These are phyloP conservation scores for Gorsachius goisagi DNA, from an alignment of 2,113 vertebrate species.

Conservation along the genomic window DNA sequence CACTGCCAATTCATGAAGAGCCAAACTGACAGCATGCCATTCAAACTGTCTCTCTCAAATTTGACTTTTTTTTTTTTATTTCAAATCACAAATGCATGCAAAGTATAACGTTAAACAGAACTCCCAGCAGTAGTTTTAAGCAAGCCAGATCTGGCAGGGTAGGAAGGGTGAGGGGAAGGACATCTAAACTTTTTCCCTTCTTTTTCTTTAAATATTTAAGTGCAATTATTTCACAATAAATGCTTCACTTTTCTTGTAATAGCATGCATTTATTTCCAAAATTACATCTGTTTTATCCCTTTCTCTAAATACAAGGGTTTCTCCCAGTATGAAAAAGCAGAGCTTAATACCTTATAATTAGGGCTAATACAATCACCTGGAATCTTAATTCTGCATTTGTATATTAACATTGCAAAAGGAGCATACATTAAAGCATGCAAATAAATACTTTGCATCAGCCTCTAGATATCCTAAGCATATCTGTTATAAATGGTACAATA, in stretches of 20 bases:
- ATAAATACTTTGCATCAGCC: neutral
- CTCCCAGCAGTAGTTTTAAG: slow-evolving; percentile 53
- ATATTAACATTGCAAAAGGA: neutral
- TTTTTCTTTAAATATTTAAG: neutral
- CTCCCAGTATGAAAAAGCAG: neutral
- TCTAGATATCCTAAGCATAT: slow-evolving; percentile 18
- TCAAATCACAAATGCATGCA: slow-evolving; percentile 87
- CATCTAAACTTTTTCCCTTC: neutral
- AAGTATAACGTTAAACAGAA: slow-evolving; percentile 78
- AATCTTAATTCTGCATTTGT: neutral
- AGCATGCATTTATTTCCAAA: neutral
- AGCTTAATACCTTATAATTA: neutral
- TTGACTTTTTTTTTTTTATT: slow-evolving; percentile 55
- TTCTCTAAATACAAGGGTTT: neutral
- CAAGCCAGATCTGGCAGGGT: slow-evolving; percentile 15
- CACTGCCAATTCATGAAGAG: slow-evolving; percentile 82
- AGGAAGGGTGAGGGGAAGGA: neutral
- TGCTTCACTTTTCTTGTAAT: neutral
- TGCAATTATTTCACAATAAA: neutral
- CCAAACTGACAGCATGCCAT: slow-evolving; percentile 90
- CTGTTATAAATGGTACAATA: slow-evolving; percentile 44
- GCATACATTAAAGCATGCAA: neutral
- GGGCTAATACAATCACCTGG: neutral
- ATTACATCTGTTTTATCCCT: neutral
- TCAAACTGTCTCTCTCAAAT: slow-evolving; percentile 84